These are phyloP conservation scores for Oncopeltus fasciatus DNA, from an alignment of 1,140 invertebrate genomes.

Conservation along the genomic window DNA sequence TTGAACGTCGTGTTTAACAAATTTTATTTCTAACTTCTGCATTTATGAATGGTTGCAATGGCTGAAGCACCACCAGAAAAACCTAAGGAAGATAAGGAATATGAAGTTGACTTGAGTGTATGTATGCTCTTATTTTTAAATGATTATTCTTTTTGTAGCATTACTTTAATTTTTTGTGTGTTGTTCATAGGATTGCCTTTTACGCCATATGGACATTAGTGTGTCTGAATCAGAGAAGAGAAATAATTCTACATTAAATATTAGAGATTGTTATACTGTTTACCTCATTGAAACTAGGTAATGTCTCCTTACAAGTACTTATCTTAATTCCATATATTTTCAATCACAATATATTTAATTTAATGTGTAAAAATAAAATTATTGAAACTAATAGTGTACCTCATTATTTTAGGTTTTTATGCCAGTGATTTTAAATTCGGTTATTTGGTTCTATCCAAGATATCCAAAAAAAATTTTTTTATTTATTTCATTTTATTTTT, in stretches of 20 bases:
- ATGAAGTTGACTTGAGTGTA: neutral
- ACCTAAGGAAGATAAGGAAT: neutral
- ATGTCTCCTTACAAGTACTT: too few species aligned
- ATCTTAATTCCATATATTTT: too few species aligned
- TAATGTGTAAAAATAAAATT: too few species aligned
- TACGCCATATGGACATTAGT: conserved; percentile 65
- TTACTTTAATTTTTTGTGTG: neutral
- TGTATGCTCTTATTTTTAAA: neutral
- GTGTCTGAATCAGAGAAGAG: conserved; percentile 73
- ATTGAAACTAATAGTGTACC: too few species aligned
- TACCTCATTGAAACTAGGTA: conserved; percentile 75
- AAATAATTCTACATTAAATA: conserved; percentile 58
- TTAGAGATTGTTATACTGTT: conserved; percentile 68
- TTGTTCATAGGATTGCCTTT: conserved; percentile 42
- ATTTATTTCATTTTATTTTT: too few species aligned
- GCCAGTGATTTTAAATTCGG: too few species aligned
- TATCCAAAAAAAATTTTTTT: too few species aligned
- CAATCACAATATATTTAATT: too few species aligned
- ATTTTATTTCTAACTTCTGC: neutral
- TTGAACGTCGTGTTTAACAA: neutral
- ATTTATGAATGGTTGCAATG: neutral
- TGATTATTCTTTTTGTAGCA: neutral
- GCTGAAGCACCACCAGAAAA: neutral
- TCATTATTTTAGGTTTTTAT: too few species aligned
- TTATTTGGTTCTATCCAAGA: too few species aligned